Base-by-base conservation (phyloP, 2,888 invertebrate genomes). In the Emesis furor region DNA sequence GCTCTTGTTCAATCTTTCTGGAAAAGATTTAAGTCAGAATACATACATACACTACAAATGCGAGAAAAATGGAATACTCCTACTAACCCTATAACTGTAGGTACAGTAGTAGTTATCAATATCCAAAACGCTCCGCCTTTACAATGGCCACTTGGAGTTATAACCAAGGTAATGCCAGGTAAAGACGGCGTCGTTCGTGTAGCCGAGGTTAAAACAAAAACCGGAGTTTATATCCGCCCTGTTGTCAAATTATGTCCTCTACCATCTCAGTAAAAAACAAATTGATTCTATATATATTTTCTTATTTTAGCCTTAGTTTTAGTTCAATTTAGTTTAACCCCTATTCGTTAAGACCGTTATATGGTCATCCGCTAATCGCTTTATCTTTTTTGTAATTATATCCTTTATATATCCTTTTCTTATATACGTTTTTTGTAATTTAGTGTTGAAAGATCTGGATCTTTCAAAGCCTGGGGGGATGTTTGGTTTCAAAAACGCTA, bases 1-100 rank as follows among this genome's bases (percentile, higher is more conserved):
- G 42, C 71, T 17, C 39, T 80, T 17, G 72, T 80, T 7, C 80
- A 76, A 37, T 80, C 80, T 2, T 80, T 59, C 35, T 80, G 80
- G 76, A 80, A 76, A 42, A 65, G 62, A 12, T 76, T 74, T 51
- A 72, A 62, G 65, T n/a, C 55, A 30, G 65, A 80, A 62, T 80
- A 32, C 72, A 80, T 24, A 24, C 24, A 24, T 24, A 24, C 24
- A 24, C 24, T 24, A 24, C 24, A 24, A 24, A 24, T 24, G 24
- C 24, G 24, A 24, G 24, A 24, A 51, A 80, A 80, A 69, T 80
- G 80, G 76, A 80, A 80, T 73, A 80, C 72, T 39, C 32, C 51
- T 32, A 67, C 80, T 6, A 69, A 35, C 42, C 80, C 80, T 46
- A 17, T 59, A 4, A 59, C 59, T n/a, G 6, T 59, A 8, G 59